Percentiles rank a stretch among this genome's conserved stretches.
Conservation (phyloP, 1,140 invertebrate genomes). For the Metopolophium dirhodum region DNA sequence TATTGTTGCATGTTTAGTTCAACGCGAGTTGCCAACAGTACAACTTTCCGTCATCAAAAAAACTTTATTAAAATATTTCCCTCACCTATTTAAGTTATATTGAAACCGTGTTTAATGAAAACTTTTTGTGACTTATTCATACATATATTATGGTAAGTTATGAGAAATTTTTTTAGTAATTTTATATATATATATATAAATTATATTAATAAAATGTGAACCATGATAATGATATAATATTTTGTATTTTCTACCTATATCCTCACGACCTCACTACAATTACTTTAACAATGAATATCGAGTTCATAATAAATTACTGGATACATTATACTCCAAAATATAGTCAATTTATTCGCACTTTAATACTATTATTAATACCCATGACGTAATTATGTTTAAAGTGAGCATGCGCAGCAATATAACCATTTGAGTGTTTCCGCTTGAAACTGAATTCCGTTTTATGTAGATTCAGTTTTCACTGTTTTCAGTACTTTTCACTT, state of each 20-base stretch:
- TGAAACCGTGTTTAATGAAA: too few relatives aligned
- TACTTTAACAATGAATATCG: background rate
- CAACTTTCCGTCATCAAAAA: too few relatives aligned
- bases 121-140: too few relatives aligned
- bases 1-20: too few relatives aligned
- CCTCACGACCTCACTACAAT: background rate
- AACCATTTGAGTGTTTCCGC: background rate
- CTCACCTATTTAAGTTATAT: too few relatives aligned
- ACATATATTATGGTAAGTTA: too few relatives aligned
- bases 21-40: too few relatives aligned
- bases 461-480: background rate
- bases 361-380: background rate
- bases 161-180: too few relatives aligned
- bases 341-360: background rate
- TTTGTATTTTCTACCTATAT: background rate
- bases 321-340: background rate
- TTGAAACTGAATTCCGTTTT: background rate
- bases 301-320: background rate
- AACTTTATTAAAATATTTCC: too few relatives aligned
- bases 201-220: background rate
- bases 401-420: background rate
- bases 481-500: slow-evolving; percentile 4
- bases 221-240: background rate
- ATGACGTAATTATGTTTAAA: background rate
- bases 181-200: too few relatives aligned